Percentiles rank a stretch among this genome's conserved stretches.
These are phyloP conservation scores for Escarpia spicata DNA, from an alignment of 2,888 invertebrate genomes.

Conservation along the genomic window DNA sequence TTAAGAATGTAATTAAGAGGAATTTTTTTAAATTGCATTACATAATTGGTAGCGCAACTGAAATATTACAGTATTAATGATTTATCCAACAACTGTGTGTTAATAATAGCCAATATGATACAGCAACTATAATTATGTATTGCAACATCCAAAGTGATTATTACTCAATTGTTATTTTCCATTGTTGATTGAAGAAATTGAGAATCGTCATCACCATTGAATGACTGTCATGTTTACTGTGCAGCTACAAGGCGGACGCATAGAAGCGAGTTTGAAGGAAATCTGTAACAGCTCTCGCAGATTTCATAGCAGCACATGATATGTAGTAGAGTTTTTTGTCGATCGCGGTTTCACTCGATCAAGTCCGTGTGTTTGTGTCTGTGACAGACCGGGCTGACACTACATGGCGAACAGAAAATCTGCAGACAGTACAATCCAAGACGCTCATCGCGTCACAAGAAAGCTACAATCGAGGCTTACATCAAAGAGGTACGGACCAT, in stretches of 20 bases:
- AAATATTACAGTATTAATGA: background rate
- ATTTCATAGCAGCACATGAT: background rate
- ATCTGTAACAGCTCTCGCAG: background rate
- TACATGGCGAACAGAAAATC: background rate
- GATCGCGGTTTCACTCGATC: background rate
- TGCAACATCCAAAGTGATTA: background rate
- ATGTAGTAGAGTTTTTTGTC: background rate
- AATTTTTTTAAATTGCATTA: background rate
- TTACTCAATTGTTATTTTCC: background rate
- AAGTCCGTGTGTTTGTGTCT: background rate
- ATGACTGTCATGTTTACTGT: background rate
- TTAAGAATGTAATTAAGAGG: background rate
- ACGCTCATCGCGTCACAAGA: background rate
- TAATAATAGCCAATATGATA: background rate
- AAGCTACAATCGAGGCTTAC: constrained; percentile 17
- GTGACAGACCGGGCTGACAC: background rate
- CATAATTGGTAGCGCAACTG: background rate
- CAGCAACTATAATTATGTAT: no score
- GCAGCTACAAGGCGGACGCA: background rate
- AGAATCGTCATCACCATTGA: background rate
- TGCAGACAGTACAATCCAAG: background rate
- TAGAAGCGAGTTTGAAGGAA: background rate
- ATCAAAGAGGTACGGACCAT: background rate
- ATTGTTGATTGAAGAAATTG: background rate
- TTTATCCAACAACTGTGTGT: background rate